phyloP scores from a whole-genome alignment of 2,888 invertebrate species.

The Lottia scabra region DNA sequence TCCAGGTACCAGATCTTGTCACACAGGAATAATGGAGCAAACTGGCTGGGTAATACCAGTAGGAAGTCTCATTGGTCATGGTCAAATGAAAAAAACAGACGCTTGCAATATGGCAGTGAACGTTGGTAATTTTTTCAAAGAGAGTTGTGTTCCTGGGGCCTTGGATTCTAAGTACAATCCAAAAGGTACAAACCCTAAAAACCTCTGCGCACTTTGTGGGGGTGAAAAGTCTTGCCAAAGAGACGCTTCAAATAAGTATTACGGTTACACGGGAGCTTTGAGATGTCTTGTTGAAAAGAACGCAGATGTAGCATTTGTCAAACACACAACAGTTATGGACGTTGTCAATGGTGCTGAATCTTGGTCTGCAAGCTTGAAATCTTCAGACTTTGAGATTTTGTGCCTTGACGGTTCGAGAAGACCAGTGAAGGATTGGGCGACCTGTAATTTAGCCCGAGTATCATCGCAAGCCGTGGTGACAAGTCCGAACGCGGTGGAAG shows the following conservation, averaged over 20 bases:
- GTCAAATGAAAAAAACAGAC: conserved; percentile 73
- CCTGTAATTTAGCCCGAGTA: conserved; percentile 89
- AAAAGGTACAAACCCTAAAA: conserved; percentile 70
- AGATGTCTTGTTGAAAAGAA: conserved; percentile 86
- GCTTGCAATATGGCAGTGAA: conserved; percentile 41
- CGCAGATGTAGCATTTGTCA: conserved; percentile 84
- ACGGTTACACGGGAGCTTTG: conserved; percentile 78
- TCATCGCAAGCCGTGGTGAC: conserved; percentile 88
- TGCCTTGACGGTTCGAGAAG: conserved; percentile 78
- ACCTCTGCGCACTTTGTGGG: conserved; percentile 72
- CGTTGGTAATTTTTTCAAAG: conserved; percentile 88
- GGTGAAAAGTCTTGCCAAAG: conserved; percentile 58
- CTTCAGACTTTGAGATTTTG: conserved; percentile 23
- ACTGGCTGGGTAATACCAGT: conserved; percentile 96
- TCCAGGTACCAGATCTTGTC: conserved; percentile 82
- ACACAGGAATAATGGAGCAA: conserved; percentile 88
- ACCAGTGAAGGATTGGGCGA: conserved; percentile 80
- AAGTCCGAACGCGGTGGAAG: conserved; percentile 78
- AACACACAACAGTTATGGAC: conserved; percentile 73
- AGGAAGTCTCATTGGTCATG: conserved; percentile 90
- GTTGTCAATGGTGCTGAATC: conserved; percentile 72
- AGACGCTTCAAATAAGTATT: conserved; percentile 72
- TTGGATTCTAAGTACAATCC: conserved; percentile 72
- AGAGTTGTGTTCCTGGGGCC: conserved; percentile 93
- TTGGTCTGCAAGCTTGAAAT: conserved; percentile 16